Percentiles rank a stretch among this genome's conserved stretches.
Evolutionary conservation across 1,140 invertebrate species (phyloP).

Genomic region (Ruditapes philippinarum): DNA sequence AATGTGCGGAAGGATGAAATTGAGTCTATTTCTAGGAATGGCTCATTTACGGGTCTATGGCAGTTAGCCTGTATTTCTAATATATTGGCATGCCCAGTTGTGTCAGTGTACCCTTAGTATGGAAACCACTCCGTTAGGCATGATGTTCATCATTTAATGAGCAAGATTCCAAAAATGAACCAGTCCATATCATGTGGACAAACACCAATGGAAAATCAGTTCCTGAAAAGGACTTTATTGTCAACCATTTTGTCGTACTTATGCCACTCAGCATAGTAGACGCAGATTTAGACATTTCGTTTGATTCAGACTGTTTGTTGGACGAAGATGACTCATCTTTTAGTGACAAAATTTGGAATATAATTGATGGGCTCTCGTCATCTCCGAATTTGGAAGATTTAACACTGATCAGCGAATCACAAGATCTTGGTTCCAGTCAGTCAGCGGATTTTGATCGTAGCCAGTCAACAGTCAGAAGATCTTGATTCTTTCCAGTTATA

Average conservation of each 20-base stretch:
- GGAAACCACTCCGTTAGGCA: conserved; percentile 16
- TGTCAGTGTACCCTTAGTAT: conserved; percentile 18
- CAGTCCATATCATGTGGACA: conserved; percentile 36
- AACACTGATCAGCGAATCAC: too few species aligned
- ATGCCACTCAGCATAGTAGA: not conserved
- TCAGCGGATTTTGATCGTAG: too few species aligned
- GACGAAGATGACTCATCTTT: not conserved
- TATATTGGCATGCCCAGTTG: conserved; percentile 2
- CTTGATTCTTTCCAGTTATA: too few species aligned
- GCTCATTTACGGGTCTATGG: conserved; percentile 33
- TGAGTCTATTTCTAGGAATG: not conserved
- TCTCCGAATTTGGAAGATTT: too few species aligned
- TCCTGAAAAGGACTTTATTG: not conserved
- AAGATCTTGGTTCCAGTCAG: too few species aligned
- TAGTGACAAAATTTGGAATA: not conserved
- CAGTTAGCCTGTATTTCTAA: conserved; percentile 25
- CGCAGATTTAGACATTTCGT: not conserved
- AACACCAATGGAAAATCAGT: not conserved
- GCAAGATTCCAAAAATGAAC: not conserved
- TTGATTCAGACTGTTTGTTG: not conserved
- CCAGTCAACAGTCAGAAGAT: too few species aligned
- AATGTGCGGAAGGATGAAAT: not conserved
- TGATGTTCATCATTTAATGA: conserved; percentile 13
- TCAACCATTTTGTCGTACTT: conserved; percentile 22
- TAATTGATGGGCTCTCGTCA: not conserved